Conservation (phyloP, 2,113 vertebrate genomes). For the Anolis sagrei region DNA sequence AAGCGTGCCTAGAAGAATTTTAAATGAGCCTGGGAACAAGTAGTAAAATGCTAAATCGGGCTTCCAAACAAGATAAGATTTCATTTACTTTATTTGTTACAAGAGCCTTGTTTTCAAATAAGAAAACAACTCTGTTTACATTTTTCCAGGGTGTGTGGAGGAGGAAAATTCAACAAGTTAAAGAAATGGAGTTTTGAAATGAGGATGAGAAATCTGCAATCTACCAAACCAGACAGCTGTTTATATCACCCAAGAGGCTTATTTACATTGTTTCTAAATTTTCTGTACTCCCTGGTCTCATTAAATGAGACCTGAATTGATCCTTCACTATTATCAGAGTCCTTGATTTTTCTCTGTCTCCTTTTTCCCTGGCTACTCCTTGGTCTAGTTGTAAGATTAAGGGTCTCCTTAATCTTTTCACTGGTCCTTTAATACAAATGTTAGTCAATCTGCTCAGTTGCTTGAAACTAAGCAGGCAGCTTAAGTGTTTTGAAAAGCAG, state of each 20-base stretch:
- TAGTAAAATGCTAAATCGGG: not conserved
- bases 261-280: not conserved
- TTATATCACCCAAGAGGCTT: not conserved
- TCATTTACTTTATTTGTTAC: not conserved
- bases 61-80: not conserved
- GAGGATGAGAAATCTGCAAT: not conserved
- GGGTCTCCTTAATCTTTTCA: fast-evolving
- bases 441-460: not conserved
- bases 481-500: not conserved
- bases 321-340: slow-evolving; percentile 8
- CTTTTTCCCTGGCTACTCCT: not conserved
- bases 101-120: not conserved
- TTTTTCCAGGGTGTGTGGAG: not conserved
- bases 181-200: too few relatives aligned
- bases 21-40: not conserved
- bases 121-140: not conserved
- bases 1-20: not conserved
- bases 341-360: not conserved
- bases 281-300: slow-evolving; percentile 28
- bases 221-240: slow-evolving; percentile 14
- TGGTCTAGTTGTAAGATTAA: not conserved
- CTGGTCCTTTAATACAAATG: not conserved
- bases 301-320: not conserved
- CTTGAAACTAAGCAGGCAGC: not conserved
- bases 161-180: not conserved